phyloP scores from a whole-genome alignment of 2,888 invertebrate species.

The Esperia sulphurella region DNA sequence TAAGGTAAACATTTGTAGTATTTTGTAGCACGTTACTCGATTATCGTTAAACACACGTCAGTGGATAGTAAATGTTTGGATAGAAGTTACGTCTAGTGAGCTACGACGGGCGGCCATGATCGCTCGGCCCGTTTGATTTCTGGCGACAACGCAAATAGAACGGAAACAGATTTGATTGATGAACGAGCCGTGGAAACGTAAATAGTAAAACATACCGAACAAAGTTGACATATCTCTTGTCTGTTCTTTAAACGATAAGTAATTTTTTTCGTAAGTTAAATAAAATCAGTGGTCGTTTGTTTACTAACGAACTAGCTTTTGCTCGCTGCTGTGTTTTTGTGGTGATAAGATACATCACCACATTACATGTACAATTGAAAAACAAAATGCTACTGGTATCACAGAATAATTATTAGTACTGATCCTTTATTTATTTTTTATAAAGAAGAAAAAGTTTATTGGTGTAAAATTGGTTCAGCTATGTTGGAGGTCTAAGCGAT shows the following conservation, averaged over 20 bases:
- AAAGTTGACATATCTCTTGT: slow-evolving; percentile 6
- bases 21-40: slow-evolving; percentile 54
- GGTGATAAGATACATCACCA: no score
- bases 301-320: no score
- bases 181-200: slow-evolving; percentile 10
- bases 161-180: slow-evolving; percentile 25
- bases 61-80: slow-evolving; percentile 50
- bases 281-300: no score
- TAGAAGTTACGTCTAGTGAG: slow-evolving; percentile 44
- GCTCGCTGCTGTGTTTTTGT: no score
- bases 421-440: no score
- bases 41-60: slow-evolving; percentile 59
- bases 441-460: no score
- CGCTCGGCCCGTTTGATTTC: slow-evolving; percentile 22
- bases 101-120: slow-evolving; percentile 20
- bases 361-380: no score
- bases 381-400: no score
- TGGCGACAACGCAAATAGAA: slow-evolving; percentile 24
- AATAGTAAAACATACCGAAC: slow-evolving; percentile 2
- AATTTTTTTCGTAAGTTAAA: no score
- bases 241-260: not conserved
- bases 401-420: no score
- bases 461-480: no score
- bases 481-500: no score
- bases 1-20: slow-evolving; percentile 43